Conservation (phyloP, 2,888 invertebrate species). For the Drosophila suboccidentalis region DNA sequence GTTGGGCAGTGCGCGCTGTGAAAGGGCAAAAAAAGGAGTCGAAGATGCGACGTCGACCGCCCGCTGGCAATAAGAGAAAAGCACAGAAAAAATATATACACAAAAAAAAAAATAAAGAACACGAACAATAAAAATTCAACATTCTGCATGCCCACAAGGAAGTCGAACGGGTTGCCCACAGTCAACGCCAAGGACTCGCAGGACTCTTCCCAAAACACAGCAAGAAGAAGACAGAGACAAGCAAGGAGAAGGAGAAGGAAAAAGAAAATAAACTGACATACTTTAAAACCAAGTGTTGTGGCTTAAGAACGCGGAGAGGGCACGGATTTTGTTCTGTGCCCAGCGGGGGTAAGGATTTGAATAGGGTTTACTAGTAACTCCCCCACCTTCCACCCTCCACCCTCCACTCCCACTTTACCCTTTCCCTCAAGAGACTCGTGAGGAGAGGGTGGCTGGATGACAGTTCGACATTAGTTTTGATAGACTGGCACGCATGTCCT, state of each 20-base stretch:
- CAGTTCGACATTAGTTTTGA: constrained; percentile 70
- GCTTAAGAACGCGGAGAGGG: constrained; percentile 11
- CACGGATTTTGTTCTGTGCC: constrained; percentile 33
- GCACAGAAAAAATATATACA: background rate
- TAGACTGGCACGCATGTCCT: constrained; percentile 71
- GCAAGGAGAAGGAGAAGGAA: background rate
- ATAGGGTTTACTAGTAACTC: constrained; percentile 23
- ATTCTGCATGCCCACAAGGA: constrained; percentile 58
- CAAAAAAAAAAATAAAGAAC: constrained; percentile 32
- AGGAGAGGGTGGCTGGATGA: background rate
- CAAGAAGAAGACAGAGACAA: background rate
- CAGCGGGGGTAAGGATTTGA: constrained; percentile 42
- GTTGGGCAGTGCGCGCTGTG: constrained; percentile 13
- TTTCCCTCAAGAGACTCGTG: background rate
- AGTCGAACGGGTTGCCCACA: constrained; percentile 44
- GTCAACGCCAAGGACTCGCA: constrained; percentile 23
- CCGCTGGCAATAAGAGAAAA: constrained; percentile 73
- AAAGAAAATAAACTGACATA: constrained; percentile 60
- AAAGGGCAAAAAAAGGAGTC: constrained; percentile 22
- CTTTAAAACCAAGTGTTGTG: constrained; percentile 57
- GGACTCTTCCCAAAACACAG: constrained; percentile 11
- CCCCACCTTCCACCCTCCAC: background rate
- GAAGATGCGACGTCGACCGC: constrained; percentile 68
- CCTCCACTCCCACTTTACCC: background rate
- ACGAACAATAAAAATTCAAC: constrained; percentile 80